A percentile compares a stretch with the other conserved stretches of the same genome.
These are phyloP conservation scores for Oophaga sylvatica DNA, from an alignment of 2,797 vertebrate genomes.

Conservation along the genomic window DNA sequence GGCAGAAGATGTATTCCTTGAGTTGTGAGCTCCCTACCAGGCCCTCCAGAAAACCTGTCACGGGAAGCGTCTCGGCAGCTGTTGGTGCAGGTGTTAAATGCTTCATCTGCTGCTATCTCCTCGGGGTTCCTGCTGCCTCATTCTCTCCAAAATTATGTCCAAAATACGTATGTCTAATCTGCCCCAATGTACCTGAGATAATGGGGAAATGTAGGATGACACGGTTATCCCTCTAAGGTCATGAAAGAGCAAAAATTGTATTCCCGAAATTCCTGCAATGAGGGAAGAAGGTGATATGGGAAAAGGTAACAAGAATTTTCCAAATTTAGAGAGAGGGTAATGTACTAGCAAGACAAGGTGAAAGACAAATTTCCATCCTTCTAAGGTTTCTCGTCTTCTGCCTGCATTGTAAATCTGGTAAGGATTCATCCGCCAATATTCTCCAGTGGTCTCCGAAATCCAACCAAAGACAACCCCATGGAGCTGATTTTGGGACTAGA, in stretches of 20 bases:
- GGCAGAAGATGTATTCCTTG: conserved; percentile 45
- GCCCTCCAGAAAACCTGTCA: conserved; percentile 41
- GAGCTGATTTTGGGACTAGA: too few species aligned
- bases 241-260: not conserved
- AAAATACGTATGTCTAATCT: conserved; percentile 35
- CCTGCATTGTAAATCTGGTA: too few species aligned
- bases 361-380: too few species aligned
- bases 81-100: conserved; percentile 53
- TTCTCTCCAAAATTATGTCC: conserved; percentile 19
- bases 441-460: too few species aligned
- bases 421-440: too few species aligned
- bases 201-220: not conserved
- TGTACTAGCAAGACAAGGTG: too few species aligned
- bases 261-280: not conserved
- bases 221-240: not conserved
- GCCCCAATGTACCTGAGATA: not conserved
- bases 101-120: conserved; percentile 34
- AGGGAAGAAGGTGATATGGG: too few species aligned
- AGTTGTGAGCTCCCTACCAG: conserved; percentile 28
- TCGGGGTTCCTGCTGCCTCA: conserved; percentile 17
- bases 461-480: too few species aligned
- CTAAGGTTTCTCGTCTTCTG: too few species aligned
- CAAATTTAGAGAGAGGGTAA: not conserved
- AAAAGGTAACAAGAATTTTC: not conserved
- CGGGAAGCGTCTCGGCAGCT: conserved; percentile 46